These are phyloP conservation scores for Zosterops lateralis DNA, from an alignment of 2,113 vertebrate species.

Conservation along the genomic window DNA sequence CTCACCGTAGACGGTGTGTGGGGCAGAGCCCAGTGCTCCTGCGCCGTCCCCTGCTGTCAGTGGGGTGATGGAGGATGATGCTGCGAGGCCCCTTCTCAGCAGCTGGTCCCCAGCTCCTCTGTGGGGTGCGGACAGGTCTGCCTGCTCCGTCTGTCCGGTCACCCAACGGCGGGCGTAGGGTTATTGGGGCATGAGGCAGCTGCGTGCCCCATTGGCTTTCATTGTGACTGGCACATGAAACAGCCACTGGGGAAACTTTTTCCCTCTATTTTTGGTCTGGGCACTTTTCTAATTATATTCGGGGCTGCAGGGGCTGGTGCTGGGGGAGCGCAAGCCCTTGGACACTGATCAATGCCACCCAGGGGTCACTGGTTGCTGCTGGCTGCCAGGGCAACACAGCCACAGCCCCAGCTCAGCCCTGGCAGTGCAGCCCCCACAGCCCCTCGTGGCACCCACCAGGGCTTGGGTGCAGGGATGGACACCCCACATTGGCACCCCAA, in stretches of 20 bases:
- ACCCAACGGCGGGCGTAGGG: fast-evolving
- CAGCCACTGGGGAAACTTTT: constrained; percentile 18
- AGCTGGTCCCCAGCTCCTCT: not conserved
- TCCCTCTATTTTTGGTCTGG: constrained; percentile 59
- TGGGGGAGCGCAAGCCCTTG: not conserved
- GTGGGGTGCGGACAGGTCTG: not conserved
- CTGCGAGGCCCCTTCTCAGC: not conserved
- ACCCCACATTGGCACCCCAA: not conserved
- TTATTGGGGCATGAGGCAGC: not conserved
- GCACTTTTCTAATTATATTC: constrained; percentile 66
- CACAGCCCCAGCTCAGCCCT: fast-evolving
- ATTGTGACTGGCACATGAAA: constrained; percentile 24
- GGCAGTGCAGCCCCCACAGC: not conserved
- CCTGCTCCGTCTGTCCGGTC: not conserved
- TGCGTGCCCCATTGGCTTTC: not conserved
- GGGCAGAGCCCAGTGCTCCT: not conserved
- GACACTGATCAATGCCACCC: constrained; percentile 26
- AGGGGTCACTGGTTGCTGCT: not conserved
- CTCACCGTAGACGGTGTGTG: not conserved
- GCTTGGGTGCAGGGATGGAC: not conserved
- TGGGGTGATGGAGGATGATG: not conserved
- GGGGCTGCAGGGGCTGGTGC: constrained; percentile 43
- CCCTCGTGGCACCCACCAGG: not conserved
- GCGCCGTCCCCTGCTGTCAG: fast-evolving
- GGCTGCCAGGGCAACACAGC: not conserved